These are phyloP conservation scores for Macaria liturata DNA, from an alignment of 2,888 invertebrate genomes.

Conservation along the genomic window DNA sequence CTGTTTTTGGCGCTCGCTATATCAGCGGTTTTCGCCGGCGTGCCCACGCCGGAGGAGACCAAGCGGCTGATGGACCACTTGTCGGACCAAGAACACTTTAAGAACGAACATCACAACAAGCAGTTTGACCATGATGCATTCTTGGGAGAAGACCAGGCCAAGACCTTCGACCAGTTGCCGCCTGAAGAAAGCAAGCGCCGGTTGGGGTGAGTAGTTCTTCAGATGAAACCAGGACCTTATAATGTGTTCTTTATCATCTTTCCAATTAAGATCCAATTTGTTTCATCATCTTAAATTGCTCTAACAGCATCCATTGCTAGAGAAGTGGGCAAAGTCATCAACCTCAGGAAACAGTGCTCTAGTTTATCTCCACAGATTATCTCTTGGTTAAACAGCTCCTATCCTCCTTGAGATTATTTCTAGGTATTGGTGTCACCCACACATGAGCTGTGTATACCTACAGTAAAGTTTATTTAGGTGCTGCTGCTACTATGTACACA, in stretches of 20 bases:
- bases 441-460: slow-evolving; percentile 44
- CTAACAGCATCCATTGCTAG: too few species aligned
- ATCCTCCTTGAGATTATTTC: slow-evolving; percentile 41
- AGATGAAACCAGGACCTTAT: not conserved
- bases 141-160: slow-evolving; percentile 95
- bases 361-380: slow-evolving; percentile 25
- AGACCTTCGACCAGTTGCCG: slow-evolving; percentile 95
- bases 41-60: slow-evolving; percentile 89
- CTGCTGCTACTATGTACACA: not conserved
- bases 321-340: too few species aligned
- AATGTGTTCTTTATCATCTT: too few species aligned
- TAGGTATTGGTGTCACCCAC: slow-evolving; percentile 43
- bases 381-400: slow-evolving; percentile 20
- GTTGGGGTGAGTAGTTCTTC: slow-evolving; percentile 84
- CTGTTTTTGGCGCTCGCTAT: slow-evolving; percentile 64
- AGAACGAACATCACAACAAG: slow-evolving; percentile 91
- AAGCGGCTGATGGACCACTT: slow-evolving; percentile 87
- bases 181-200: slow-evolving; percentile 97
- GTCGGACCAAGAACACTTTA: slow-evolving; percentile 91
- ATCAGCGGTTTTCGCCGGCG: slow-evolving; percentile 73
- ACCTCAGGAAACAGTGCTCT: slow-evolving; percentile 7
- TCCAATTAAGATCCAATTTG: too few species aligned
- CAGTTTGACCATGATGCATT: slow-evolving; percentile 99
- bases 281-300: too few species aligned
- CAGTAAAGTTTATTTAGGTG: slow-evolving; percentile 29